Base-by-base conservation (phyloP, 2,113 vertebrate species). In the Microtus pennsylvanicus region DNA sequence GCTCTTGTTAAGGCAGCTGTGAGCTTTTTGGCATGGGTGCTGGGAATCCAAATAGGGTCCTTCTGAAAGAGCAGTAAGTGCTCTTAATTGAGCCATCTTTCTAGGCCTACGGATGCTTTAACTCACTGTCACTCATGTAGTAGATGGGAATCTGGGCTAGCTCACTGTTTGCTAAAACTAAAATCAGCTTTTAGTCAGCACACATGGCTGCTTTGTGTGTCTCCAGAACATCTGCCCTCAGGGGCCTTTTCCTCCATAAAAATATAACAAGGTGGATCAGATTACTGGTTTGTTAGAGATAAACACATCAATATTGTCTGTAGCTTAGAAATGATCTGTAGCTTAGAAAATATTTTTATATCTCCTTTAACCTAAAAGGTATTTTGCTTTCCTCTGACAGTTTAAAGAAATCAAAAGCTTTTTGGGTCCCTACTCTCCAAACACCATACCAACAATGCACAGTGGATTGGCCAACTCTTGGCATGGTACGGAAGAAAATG, bases 351-450 rank as follows among this genome's bases (percentile, higher is more conserved):
- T 30, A 63, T 65, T 83, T 30, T 13, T 91, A 75, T 14, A 76
- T 55, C 74, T 96, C 85, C 30, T 96, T 93, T 12, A 83, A 67
- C 22, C 67, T 93, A 55, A 83, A 72, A 30, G 21, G 78, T 87
- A 17, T 58, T 80, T 78, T 72, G 52, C 55, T 69, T 42, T 45
- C 85, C 72, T 86, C 58, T 75, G 38, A 75, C 38, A 90, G 90
- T 88, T 69, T 65, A 87, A 82, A 95, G 26, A 38, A 89, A 82
- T 87, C n/a, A 72, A 82, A 72, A 91, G 1, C 50, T n/a, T 50
- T 61, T 17, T 24, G 38, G 47, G 2, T 5, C 10, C 38, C 30
- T 81, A 16, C 50, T 74, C 45, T 61, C 75, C 24, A 82, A 94
- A 42, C 30, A 35, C 28, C 24, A 11, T n/a, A 33, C 1, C 33